These are phyloP conservation scores for Onthophagus sagittarius DNA, from an alignment of 2,888 invertebrate genomes.

Conservation along the genomic window DNA sequence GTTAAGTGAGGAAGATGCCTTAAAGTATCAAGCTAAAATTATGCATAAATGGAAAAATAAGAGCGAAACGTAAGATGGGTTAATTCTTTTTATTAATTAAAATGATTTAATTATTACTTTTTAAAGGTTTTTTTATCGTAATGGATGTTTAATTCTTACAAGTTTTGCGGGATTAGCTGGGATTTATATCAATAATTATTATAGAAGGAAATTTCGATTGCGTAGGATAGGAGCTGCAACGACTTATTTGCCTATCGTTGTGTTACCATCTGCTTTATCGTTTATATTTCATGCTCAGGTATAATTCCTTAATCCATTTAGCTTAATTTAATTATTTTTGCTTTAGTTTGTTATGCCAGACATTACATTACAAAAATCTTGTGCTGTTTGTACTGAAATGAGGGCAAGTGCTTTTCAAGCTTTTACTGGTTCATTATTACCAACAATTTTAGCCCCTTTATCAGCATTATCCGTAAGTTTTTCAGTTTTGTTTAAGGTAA, in stretches of 20 bases:
- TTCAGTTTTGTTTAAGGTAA: neutral
- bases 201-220: slow-evolving; percentile 59
- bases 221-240: slow-evolving; percentile 56
- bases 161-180: slow-evolving; percentile 48
- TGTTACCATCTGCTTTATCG: slow-evolving; percentile 57
- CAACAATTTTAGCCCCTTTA: slow-evolving; percentile 58
- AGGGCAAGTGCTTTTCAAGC: slow-evolving; percentile 57
- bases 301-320: slow-evolving; percentile 21
- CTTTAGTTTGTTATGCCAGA: slow-evolving; percentile 55
- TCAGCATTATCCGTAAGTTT: slow-evolving; percentile 58
- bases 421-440: slow-evolving; percentile 55
- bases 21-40: slow-evolving; percentile 56
- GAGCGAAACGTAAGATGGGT: slow-evolving; percentile 57
- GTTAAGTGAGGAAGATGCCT: slow-evolving; percentile 57
- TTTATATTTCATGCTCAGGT: slow-evolving; percentile 58
- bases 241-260: slow-evolving; percentile 58
- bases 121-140: slow-evolving; percentile 54
- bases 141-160: slow-evolving; percentile 47
- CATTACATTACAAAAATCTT: slow-evolving; percentile 57
- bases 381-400: slow-evolving; percentile 64
- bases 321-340: neutral
- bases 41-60: slow-evolving; percentile 57
- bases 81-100: slow-evolving; percentile 7
- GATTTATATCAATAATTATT: slow-evolving; percentile 60
- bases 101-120: slow-evolving; percentile 28